phyloP scores from a whole-genome alignment of 2,797 vertebrate species.

The Malacoraja senta region DNA sequence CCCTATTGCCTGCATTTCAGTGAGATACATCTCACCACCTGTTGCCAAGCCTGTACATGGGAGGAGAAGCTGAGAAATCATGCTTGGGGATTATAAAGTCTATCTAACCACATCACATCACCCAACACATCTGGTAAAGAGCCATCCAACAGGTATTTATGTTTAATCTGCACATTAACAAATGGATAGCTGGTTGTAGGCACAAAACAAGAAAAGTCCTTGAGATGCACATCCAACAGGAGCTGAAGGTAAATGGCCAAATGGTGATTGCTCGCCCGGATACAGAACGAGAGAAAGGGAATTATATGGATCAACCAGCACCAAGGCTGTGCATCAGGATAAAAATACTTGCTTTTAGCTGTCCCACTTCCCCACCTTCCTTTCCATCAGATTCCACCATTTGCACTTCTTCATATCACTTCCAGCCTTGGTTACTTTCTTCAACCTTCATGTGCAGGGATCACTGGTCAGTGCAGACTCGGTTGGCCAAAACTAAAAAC shows the following conservation, averaged over 20 bases:
- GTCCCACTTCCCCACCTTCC: no score
- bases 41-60: neutral
- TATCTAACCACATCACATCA: neutral
- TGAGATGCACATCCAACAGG: neutral
- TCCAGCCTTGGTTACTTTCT: no score
- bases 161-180: slow-evolving; percentile 14
- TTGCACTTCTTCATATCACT: no score
- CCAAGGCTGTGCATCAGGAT: neutral
- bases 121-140: slow-evolving; percentile 5
- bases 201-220: neutral
- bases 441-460: no score
- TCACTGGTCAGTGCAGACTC: no score
- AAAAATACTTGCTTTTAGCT: no score
- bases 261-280: neutral
- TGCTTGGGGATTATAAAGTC: neutral
- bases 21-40: neutral
- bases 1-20: neutral
- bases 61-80: neutral
- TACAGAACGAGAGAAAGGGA: neutral
- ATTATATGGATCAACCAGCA: neutral
- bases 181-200: neutral
- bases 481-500: no score
- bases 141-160: neutral
- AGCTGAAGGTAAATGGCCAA: neutral
- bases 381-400: no score